Evolutionary conservation across 2,797 vertebrate species (phyloP).

Genomic region (Psittacula echo): DNA sequence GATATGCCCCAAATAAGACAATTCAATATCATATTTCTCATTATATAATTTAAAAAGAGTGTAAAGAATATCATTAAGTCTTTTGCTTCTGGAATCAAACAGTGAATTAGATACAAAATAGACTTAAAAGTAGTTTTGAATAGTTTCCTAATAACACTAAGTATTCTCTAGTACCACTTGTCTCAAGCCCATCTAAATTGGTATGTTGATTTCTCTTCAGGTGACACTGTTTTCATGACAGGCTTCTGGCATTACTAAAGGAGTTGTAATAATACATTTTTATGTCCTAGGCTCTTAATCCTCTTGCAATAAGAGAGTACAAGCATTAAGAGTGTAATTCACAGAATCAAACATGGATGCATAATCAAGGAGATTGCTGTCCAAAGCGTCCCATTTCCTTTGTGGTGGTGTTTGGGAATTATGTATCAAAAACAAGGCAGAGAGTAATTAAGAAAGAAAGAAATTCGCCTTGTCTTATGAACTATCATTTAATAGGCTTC

Average conservation of each 20-base stretch:
- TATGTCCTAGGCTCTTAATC: not conserved
- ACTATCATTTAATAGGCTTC: not conserved
- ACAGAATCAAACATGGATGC: not conserved
- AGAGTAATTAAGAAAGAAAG: not conserved
- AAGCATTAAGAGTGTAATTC: not conserved
- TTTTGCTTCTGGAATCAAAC: not conserved
- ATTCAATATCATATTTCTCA: not conserved
- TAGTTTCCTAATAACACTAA: not conserved
- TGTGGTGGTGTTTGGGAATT: not conserved
- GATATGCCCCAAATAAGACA: not conserved
- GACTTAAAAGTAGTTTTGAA: not conserved
- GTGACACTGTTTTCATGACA: slow-evolving; percentile 39
- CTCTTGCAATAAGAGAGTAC: not conserved
- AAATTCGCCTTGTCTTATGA: not conserved
- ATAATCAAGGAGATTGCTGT: not conserved
- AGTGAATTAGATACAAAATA: slow-evolving; percentile 36
- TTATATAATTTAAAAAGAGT: not conserved
- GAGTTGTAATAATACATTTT: not conserved
- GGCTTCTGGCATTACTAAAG: not conserved
- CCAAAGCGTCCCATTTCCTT: not conserved
- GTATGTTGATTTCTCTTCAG: slow-evolving; percentile 17
- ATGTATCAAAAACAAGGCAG: not conserved
- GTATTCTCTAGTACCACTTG: slow-evolving; percentile 27
- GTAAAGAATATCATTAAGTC: not conserved
- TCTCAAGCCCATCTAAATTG: not conserved